phyloP scores from a whole-genome alignment of 2,797 vertebrate genomes.

The Mus spretus region DNA sequence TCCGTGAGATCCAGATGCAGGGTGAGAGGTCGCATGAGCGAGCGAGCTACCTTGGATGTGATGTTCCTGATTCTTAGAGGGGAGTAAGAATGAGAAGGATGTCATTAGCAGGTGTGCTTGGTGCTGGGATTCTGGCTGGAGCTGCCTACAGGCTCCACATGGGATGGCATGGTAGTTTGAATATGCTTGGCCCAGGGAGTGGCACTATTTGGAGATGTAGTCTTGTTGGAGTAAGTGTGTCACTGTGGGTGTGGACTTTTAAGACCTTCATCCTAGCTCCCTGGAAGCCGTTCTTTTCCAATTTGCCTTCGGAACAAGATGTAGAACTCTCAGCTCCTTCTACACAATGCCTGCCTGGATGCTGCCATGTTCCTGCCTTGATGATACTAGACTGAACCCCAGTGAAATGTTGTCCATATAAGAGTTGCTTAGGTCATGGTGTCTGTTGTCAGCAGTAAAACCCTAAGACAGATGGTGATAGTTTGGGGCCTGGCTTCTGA shows the following conservation, averaged over 20 bases:
- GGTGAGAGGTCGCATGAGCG: neutral
- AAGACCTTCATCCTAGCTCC: neutral
- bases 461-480: neutral
- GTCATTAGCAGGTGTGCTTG: neutral
- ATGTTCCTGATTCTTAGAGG: neutral
- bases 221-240: neutral
- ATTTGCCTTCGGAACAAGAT: neutral
- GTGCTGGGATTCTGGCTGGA: neutral
- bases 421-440: neutral
- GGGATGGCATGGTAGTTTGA: neutral
- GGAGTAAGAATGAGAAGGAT: neutral
- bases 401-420: neutral
- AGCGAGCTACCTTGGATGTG: neutral
- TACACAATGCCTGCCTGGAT: neutral
- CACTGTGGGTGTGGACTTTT: neutral
- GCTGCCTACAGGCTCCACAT: too few species aligned
- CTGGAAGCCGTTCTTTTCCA: neutral
- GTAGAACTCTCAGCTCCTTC: neutral
- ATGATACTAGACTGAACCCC: neutral
- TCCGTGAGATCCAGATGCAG: neutral
- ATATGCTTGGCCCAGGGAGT: neutral
- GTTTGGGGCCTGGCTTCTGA: neutral
- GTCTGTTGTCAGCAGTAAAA: neutral
- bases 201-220: neutral
- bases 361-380: neutral